phyloP scores from a whole-genome alignment of 2,888 invertebrate genomes.

The Trissolcus brochymenae region DNA sequence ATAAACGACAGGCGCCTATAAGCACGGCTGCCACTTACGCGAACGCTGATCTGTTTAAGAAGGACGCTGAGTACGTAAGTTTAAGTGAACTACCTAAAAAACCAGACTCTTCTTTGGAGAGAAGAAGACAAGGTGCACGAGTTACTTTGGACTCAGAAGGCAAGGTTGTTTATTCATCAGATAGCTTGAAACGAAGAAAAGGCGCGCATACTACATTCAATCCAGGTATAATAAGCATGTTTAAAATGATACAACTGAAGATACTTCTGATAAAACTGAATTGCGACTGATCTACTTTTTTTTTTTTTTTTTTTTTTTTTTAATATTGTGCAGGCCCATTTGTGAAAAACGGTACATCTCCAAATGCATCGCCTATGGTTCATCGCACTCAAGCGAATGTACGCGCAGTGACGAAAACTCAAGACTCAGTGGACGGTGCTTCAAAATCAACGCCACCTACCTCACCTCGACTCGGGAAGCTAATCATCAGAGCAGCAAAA shows the following conservation, averaged over 20 bases:
- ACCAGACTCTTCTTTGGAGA: constrained; percentile 78
- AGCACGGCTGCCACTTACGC: constrained; percentile 77
- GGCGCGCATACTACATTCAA: constrained; percentile 91
- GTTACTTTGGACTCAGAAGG: constrained; percentile 91
- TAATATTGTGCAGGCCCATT: constrained; percentile 84
- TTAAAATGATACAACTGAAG: no score
- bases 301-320: no score
- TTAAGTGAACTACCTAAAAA: constrained; percentile 85
- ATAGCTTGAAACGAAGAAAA: constrained; percentile 87
- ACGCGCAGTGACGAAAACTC: constrained; percentile 77
- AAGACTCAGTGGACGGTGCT: constrained; percentile 74
- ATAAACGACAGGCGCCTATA: constrained; percentile 75
- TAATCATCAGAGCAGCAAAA: constrained; percentile 80
- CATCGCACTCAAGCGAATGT: constrained; percentile 75
- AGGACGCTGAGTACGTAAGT: constrained; percentile 88
- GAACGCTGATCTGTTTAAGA: constrained; percentile 82
- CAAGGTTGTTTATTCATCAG: constrained; percentile 91
- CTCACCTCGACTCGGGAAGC: constrained; percentile 82
- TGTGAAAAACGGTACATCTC: constrained; percentile 81
- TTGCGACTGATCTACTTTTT: no score
- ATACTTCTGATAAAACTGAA: background rate
- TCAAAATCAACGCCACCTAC: constrained; percentile 77
- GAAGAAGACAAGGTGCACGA: constrained; percentile 83
- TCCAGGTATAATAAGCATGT: constrained; percentile 79
- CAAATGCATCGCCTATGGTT: constrained; percentile 78